Conservation (phyloP, 2,888 invertebrate species). For the Hypercompe scribonia region DNA sequence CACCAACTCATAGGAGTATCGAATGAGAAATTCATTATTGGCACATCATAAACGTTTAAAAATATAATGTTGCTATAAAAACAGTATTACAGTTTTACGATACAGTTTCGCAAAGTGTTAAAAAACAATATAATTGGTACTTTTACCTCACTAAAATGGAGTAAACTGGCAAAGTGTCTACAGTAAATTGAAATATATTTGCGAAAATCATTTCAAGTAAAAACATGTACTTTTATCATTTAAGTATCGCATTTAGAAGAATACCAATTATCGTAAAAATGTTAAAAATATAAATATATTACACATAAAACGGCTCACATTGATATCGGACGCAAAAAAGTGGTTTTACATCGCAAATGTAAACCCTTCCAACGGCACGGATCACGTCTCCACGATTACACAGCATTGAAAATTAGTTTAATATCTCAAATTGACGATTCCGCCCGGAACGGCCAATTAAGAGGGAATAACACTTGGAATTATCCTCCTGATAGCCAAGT, state of each 20-base stretch:
- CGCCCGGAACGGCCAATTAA: constrained; percentile 84
- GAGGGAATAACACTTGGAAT: constrained; percentile 83
- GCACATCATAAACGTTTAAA: constrained; percentile 16
- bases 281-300: constrained; percentile 45
- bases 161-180: constrained; percentile 28
- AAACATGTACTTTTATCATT: constrained; percentile 15
- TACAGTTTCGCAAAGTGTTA: constrained; percentile 17
- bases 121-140: constrained; percentile 29
- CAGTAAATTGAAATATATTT: constrained; percentile 29
- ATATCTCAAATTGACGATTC: constrained; percentile 86
- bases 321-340: constrained; percentile 38
- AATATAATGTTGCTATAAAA: constrained; percentile 12
- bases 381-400: constrained; percentile 81
- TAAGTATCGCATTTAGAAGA: constrained; percentile 34
- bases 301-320: constrained; percentile 38
- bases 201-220: constrained; percentile 24
- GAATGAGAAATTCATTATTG: constrained; percentile 14
- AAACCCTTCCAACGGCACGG: constrained; percentile 63
- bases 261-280: constrained; percentile 42
- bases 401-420: constrained; percentile 86
- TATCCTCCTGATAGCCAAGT: constrained; percentile 83
- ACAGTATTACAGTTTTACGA: constrained; percentile 14
- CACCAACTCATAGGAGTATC: not conserved
- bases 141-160: constrained; percentile 37
- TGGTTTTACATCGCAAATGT: constrained; percentile 48